Base-by-base conservation (phyloP, 2,797 vertebrate genomes). In the Lutjanus argentimaculatus region DNA sequence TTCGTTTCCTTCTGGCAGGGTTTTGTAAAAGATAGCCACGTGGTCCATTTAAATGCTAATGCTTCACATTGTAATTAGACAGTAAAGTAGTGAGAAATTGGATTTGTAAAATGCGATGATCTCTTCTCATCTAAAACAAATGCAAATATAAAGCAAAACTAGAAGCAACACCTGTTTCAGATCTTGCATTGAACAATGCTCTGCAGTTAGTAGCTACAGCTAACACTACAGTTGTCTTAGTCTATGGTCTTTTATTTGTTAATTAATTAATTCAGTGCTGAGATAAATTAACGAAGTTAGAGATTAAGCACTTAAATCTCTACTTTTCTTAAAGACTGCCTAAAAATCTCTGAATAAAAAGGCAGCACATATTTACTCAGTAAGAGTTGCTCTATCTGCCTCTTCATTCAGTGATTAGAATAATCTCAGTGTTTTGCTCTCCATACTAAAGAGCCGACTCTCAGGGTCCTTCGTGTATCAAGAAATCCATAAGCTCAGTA, bases 401-500 rank as follows among this genome's bases (percentile, higher is more conserved):
- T 58, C 65, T 76, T 15, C 52, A 12, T 42, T 69, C 49, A 15
- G 8, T 2, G 46, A 72, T 45, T 65, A 2, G 64, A 69, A 14
- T 61, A 16, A 72, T 78, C 61, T 42, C 74, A 40, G 15, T 14
- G 56, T 30, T 15, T 61, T 11, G 10, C 51, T 63, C 57, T 63
- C 6, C 59, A 21, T 22, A 13, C 68, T 71, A 25, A 75, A 59
- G 42, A 67, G 71, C 19, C 6, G 1, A 30, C 52, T 72, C 61
- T 56, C 16, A 0, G 61, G 64, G 65, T 75, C 49, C 69, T 70
- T 45, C 30, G 61, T 52, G 48, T 55, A 49, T 55, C 22, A 48
- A 65, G 56, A 80, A 83, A 88, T 82, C 83, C 67, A 75, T 75
- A 76, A 72, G 77, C 82, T 77, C 45, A 46, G 25, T 46, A 43